Evolutionary conservation across 2,888 invertebrate species (phyloP), one percentile per base, ranked within the genome.

Genomic region (Standfussiana lucernea): DNA sequence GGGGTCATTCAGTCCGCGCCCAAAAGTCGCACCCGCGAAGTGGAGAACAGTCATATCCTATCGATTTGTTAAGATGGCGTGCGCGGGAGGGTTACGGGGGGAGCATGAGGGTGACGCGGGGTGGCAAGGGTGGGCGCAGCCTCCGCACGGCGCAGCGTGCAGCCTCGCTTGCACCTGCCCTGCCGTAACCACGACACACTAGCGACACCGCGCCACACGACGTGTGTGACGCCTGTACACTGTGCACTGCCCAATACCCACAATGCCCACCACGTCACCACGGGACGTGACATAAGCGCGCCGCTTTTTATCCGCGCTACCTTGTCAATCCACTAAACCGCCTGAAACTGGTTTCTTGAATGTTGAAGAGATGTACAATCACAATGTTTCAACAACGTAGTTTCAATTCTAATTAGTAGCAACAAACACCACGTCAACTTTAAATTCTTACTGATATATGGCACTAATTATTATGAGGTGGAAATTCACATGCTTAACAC

Each of bases 51-150:
- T 97, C 96, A 97, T 96, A 97, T 97, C 96, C 97, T 97, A 97
- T 97, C 97, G 97, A 97, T 97, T 97, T 97, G 97, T 97, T 96
- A 97, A 97, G 97, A 97, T 96, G 97, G 96, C 95, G 95, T 93
- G 92, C 93, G 94, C 93, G 94, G 93, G 93, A 89, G 91, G 92
- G 89, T 88, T 86, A 87, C 87, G 91, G 91, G 89, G 90, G 91
- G 88, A 90, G 90, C 89, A 90, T 88, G 92, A 90, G 92, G 92
- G 92, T 90, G 92, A 90, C 89, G 91, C 89, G 91, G 89, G 91
- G 90, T 89, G 91, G 90, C 90, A 91, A 92, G 92, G 93, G 92
- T 93, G 93, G 93, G 93, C 93, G 93, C 95, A 95, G 94, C 94
- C 95, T 95, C 95, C 95, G 92, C 90, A 89, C 94, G 92, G 93